phyloP scores from a whole-genome alignment of 2,888 invertebrate species.

The Meghimatium bilineatum region DNA sequence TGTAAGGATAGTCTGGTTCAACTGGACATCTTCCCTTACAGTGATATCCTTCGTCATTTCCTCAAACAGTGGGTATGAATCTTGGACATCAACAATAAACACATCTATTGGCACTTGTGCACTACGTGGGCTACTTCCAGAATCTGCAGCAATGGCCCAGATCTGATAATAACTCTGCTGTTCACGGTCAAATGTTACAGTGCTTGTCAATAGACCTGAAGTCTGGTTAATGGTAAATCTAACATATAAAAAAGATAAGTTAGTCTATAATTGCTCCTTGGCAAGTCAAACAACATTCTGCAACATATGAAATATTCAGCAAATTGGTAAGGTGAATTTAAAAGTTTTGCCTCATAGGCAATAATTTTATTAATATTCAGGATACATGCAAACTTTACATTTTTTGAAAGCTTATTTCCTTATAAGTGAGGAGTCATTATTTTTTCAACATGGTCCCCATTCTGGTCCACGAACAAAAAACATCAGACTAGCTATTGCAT shows the following conservation, averaged over 20 bases:
- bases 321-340: too few species aligned
- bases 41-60: neutral
- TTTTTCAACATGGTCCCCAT: too few species aligned
- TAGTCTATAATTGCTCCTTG: too few species aligned
- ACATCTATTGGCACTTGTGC: slow-evolving; percentile 37
- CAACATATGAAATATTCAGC: too few species aligned
- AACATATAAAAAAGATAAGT: neutral
- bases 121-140: neutral
- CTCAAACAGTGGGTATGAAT: slow-evolving; percentile 46
- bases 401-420: too few species aligned
- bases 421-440: too few species aligned
- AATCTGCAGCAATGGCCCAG: slow-evolving; percentile 40
- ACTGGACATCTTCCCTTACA: slow-evolving; percentile 30
- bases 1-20: neutral
- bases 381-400: too few species aligned
- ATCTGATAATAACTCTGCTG: slow-evolving; percentile 20
- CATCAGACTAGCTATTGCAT: too few species aligned
- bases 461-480: too few species aligned
- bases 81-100: slow-evolving; percentile 34
- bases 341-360: too few species aligned
- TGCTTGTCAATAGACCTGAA: slow-evolving; percentile 38
- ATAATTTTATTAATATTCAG: too few species aligned
- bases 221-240: slow-evolving; percentile 41
- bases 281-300: too few species aligned
- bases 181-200: slow-evolving; percentile 46